A percentile compares a stretch with the other conserved stretches of the same genome.
phyloP scores from a whole-genome alignment of 92 coral and sea anemone species.

The Bergia sp. region DNA sequence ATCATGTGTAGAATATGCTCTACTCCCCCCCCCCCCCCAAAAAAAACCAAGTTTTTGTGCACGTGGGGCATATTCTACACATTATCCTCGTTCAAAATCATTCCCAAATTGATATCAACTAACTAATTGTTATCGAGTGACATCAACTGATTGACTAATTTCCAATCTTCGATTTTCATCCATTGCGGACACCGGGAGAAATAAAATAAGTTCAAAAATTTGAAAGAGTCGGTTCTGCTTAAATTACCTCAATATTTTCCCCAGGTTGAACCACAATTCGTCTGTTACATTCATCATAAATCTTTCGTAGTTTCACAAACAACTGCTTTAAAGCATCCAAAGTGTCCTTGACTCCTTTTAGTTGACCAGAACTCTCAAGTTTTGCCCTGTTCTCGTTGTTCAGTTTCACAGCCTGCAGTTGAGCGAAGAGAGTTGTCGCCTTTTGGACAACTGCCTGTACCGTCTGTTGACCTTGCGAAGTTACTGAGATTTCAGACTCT shows the following conservation, averaged over 20 bases:
- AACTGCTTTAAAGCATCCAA: constrained; percentile 34
- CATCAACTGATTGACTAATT: no score
- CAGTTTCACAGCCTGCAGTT: constrained; percentile 22
- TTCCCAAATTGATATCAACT: no score
- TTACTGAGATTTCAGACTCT: constrained; percentile 35
- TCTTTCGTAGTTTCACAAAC: constrained; percentile 34
- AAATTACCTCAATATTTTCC: constrained; percentile 16
- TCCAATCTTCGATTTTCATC: not conserved
- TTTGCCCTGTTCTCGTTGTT: constrained; percentile 25
- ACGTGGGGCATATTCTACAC: no score
- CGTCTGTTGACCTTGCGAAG: constrained; percentile 31
- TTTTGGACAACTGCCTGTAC: constrained; percentile 19
- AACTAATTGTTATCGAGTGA: no score
- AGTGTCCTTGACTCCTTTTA: constrained; percentile 34
- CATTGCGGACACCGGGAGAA: not conserved
- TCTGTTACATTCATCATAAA: constrained; percentile 34
- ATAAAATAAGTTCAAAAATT: not conserved
- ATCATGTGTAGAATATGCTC: no score
- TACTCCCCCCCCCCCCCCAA: no score
- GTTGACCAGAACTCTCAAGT: constrained; percentile 31
- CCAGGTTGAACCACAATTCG: constrained; percentile 36
- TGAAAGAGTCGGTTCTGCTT: not conserved
- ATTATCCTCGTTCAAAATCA: no score
- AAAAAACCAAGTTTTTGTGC: no score
- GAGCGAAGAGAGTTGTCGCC: constrained; percentile 29